Evolutionary conservation across 2,888 invertebrate genomes (phyloP), one percentile per base, ranked within the genome.

Genomic region (Mythimna loreyi): DNA sequence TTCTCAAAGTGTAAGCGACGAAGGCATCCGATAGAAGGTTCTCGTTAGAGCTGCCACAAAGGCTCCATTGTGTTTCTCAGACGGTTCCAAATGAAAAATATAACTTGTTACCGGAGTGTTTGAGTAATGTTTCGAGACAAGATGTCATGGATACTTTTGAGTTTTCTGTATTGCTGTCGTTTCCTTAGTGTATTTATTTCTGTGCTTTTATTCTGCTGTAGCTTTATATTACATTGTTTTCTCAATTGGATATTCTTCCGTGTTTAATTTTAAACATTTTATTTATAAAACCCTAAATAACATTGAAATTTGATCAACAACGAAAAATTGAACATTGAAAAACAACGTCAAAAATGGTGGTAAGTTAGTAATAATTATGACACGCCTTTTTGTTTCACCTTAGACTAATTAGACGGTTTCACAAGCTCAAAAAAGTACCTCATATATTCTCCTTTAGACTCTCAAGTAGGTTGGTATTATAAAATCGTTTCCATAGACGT

Each of bases 1-100:
- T 86, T 76, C 86, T 82, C 85, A 84, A 85, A 86, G 86, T 78
- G 76, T 68, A 79, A 82, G 84, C 81, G 79, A 84, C 74, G 79
- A 78, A 79, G 84, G 81, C 81, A 78, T 84, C 84, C 84, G 80
- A 86, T 87, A 78, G 86, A 81, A 80, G 80, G 68, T 73, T 78
- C 86, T 85, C 86, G 86, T 84, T 85, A 83, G 75, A 79, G 57
- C 67, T 71, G 66, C 70, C 75, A 78, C 82, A 86, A 84, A 86
- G 85, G 83, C 73, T 76, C 81, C 69, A 85, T 86, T 86, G 83
- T 86, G 69, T 74, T 81, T 63, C 68, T 55, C 79, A 86, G 86
- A 85, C 78, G 74, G 74, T 64, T 61, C 67, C 62, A 80, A 80
- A 85, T 85, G 82, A 85, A 85, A 85, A 85, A 82, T 85, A 82